Evolutionary conservation across 2,888 invertebrate genomes (phyloP).

Genomic region (Mamestra brassicae): DNA sequence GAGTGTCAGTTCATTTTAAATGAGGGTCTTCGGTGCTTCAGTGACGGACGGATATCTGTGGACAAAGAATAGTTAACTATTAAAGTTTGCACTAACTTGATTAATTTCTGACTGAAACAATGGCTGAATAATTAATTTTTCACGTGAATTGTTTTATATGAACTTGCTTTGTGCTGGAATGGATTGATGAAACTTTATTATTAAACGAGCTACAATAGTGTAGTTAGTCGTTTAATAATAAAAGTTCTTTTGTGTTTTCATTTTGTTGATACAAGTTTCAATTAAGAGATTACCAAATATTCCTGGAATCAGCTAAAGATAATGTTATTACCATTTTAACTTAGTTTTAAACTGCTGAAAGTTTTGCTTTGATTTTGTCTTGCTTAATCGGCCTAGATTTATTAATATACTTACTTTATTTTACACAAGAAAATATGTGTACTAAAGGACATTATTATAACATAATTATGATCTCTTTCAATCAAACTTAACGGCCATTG

Average conservation of each 20-base stretch:
- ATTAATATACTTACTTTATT: no score
- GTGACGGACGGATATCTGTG: conserved; percentile 69
- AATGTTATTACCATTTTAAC: not conserved
- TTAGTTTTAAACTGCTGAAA: not conserved
- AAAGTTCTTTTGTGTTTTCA: conserved; percentile 3
- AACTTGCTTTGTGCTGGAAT: conserved; percentile 23
- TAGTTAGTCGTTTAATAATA: no score
- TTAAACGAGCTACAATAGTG: conserved; percentile 3
- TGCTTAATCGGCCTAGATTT: no score
- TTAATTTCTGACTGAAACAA: conserved; percentile 41
- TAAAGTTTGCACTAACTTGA: conserved; percentile 58
- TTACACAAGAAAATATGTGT: no score
- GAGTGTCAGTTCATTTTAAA: conserved; percentile 62
- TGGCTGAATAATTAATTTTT: conserved; percentile 44
- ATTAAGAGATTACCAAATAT: conserved; percentile 1
- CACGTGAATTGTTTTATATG: conserved; percentile 23
- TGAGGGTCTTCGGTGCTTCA: conserved; percentile 59
- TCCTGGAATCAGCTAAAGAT: not conserved
- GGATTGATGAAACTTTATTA: conserved; percentile 46
- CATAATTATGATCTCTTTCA: no score
- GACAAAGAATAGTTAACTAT: conserved; percentile 73
- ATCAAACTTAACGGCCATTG: no score
- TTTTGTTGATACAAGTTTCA: not conserved
- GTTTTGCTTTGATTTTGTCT: not conserved
- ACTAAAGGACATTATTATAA: no score